Percentiles rank a stretch among this genome's conserved stretches.
Evolutionary conservation across 2,797 vertebrate genomes (phyloP).

Genomic region (Pangasius djambal): DNA sequence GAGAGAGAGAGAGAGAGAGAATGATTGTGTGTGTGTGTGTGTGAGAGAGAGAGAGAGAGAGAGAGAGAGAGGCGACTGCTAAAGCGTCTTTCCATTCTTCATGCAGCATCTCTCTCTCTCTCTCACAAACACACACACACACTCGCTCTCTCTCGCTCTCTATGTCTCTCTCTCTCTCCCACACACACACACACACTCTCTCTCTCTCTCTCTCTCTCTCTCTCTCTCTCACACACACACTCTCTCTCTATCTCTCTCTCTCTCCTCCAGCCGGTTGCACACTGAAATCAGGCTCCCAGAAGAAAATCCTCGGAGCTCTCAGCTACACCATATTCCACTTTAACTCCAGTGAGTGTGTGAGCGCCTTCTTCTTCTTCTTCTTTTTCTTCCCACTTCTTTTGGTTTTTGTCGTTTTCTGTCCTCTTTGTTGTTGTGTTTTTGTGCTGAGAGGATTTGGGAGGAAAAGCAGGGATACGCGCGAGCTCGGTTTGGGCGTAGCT

Average conservation of each 20-base stretch:
- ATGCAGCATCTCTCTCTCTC: conserved; percentile 47
- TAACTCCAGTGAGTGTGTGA: not conserved
- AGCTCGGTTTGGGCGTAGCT: conserved; percentile 74
- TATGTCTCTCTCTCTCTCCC: too few species aligned
- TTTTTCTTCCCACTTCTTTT: not conserved
- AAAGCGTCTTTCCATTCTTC: conserved; percentile 70
- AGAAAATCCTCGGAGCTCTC: not conserved
- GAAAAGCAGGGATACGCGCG: conserved; percentile 45
- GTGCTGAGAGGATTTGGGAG: not conserved
- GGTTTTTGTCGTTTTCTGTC: not conserved
- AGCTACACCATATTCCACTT: not conserved
- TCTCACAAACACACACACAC: not conserved
- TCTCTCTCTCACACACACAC: not conserved
- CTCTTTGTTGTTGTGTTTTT: too few species aligned
- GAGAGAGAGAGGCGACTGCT: conserved; percentile 51
- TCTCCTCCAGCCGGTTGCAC: not conserved
- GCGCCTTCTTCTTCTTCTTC: not conserved
- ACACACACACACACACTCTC: too few species aligned
- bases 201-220: conserved; percentile 1
- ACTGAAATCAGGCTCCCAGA: not conserved
- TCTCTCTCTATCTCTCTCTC: not conserved
- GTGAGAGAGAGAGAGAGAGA: conserved; percentile 20
- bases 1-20: too few species aligned
- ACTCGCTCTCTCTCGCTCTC: not conserved
- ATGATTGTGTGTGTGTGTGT: not conserved